phyloP scores from a whole-genome alignment of 2,113 vertebrate species.

The Saguinus imperator region DNA sequence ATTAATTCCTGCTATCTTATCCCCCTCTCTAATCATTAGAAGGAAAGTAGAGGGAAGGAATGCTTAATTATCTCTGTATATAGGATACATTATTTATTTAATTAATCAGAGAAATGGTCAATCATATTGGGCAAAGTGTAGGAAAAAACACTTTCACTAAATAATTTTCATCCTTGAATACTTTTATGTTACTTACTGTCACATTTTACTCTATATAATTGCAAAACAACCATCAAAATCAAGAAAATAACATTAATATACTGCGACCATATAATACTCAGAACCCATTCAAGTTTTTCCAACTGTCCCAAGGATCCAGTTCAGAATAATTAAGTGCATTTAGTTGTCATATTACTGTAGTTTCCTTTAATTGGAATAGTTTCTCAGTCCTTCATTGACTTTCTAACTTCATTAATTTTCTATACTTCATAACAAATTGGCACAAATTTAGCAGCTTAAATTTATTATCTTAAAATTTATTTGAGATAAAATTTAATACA shows the following conservation, averaged over 20 bases:
- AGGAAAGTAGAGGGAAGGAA: neutral
- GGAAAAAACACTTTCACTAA: neutral
- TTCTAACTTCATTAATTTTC: constrained; percentile 9
- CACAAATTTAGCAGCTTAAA: neutral
- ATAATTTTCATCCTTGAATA: neutral
- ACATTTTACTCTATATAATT: neutral
- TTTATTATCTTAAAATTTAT: neutral
- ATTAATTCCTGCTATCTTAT: neutral
- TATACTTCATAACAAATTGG: neutral
- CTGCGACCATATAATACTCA: neutral
- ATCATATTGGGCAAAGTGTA: neutral
- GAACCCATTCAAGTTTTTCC: neutral
- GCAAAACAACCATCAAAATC: neutral
- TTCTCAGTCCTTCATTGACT: neutral
- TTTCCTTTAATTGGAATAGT: neutral
- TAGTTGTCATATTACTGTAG: neutral
- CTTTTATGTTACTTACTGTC: neutral
- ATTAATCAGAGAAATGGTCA: neutral
- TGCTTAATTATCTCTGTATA: neutral
- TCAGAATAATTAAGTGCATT: neutral
- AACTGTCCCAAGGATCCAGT: neutral
- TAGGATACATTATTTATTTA: neutral
- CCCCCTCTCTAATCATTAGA: neutral
- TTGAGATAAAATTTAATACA: neutral
- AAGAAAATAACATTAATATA: neutral